Conservation (phyloP, 1,140 invertebrate species). For the Drosophila virilis region DNA sequence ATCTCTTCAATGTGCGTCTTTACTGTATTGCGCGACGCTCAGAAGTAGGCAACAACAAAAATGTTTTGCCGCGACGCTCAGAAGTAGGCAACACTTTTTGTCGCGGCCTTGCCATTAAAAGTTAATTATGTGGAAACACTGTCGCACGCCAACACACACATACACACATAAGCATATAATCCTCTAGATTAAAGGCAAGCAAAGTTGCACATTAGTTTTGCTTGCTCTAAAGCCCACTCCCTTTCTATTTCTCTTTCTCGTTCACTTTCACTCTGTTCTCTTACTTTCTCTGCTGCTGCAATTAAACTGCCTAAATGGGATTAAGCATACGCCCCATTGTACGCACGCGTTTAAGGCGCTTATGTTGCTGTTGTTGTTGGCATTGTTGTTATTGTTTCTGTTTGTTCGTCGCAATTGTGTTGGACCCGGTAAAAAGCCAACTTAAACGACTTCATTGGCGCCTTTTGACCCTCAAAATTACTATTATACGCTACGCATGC, state of each 20-base stretch:
- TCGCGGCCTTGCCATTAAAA: constrained; percentile 59
- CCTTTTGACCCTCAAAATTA: neutral
- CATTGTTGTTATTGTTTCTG: constrained; percentile 14
- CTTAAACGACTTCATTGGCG: constrained; percentile 11
- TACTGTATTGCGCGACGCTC: constrained; percentile 16
- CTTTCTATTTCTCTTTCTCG: neutral
- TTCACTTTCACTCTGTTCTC: neutral
- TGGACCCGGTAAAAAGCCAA: constrained; percentile 2
- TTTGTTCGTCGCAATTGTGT: constrained; percentile 6
- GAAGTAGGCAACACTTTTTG: constrained; percentile 47
- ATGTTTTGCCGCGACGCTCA: constrained; percentile 10
- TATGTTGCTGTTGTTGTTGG: constrained; percentile 44
- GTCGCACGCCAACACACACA: constrained; percentile 16
- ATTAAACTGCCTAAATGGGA: constrained; percentile 74
- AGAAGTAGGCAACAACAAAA: constrained; percentile 30
- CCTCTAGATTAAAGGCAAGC: constrained; percentile 22
- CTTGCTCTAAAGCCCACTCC: neutral
- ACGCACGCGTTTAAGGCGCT: constrained; percentile 66
- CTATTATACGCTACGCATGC: neutral
- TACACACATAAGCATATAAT: constrained; percentile 11
- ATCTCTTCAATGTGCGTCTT: neutral
- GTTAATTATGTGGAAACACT: constrained; percentile 71
- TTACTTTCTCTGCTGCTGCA: constrained; percentile 37
- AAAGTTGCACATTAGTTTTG: constrained; percentile 55
- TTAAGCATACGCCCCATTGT: constrained; percentile 72